Evolutionary conservation across 2,113 vertebrate genomes (phyloP).

Genomic region (Callaeas wilsoni): DNA sequence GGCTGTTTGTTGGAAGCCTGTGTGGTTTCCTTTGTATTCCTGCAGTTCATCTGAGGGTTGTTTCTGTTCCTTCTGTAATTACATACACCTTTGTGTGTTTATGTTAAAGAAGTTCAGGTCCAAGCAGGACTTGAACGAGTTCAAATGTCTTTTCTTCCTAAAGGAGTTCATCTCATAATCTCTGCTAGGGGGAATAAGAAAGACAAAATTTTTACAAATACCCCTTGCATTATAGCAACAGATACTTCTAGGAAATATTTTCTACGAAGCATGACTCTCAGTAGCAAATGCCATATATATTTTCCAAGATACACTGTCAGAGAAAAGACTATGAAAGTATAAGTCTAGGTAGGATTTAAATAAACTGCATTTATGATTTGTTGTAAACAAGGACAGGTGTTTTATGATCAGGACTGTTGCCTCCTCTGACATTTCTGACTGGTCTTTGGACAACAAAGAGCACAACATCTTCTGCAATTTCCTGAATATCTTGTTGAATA

Average conservation of each 20-base stretch:
- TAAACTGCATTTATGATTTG: not conserved
- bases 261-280: not conserved
- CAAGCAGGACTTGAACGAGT: not conserved
- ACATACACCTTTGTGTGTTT: not conserved
- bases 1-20: not conserved
- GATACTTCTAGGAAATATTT: not conserved
- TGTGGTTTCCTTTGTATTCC: not conserved
- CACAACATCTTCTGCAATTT: not conserved
- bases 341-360: not conserved
- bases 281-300: not conserved
- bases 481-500: not conserved
- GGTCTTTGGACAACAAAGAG: not conserved
- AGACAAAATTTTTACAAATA: not conserved
- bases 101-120: not conserved
- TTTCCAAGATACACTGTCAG: not conserved
- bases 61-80: not conserved
- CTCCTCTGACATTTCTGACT: not conserved
- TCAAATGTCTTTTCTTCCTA: not conserved
- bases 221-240: not conserved
- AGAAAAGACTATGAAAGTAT: not conserved
- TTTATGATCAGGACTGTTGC: not conserved
- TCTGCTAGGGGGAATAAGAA: not conserved
- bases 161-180: not conserved
- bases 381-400: not conserved
- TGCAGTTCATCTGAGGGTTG: not conserved